Percentiles rank a stretch among this genome's conserved stretches.
These are phyloP conservation scores for Vulpes lagopus DNA, from an alignment of 2,113 vertebrate genomes.

Conservation along the genomic window DNA sequence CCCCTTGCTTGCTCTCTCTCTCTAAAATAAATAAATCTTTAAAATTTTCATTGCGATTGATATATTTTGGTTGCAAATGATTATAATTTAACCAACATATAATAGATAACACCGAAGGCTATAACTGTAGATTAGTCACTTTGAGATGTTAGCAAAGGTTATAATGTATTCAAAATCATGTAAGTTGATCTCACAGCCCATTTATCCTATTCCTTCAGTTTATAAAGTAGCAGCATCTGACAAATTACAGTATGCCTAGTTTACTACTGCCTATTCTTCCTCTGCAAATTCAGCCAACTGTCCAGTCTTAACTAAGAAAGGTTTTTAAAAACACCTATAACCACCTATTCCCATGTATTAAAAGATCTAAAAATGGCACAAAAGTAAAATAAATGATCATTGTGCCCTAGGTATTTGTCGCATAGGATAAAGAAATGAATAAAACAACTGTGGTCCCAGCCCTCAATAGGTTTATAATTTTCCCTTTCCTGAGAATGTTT, in stretches of 20 bases:
- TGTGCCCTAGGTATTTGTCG: neutral
- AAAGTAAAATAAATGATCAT: neutral
- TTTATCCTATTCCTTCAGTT: neutral
- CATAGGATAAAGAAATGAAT: neutral
- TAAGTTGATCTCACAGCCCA: neutral
- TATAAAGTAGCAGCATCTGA: neutral
- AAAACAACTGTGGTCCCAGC: neutral
- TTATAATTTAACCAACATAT: neutral
- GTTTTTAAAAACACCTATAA: neutral
- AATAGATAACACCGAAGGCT: neutral
- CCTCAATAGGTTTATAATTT: neutral
- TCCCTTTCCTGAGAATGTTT: neutral
- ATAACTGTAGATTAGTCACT: neutral
- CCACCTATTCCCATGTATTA: neutral
- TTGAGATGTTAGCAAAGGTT: conserved; percentile 6
- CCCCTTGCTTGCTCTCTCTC: neutral
- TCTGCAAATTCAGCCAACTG: neutral
- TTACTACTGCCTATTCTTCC: neutral
- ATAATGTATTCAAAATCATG: neutral
- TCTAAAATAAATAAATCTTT: neutral
- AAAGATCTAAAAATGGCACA: neutral
- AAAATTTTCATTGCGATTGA: neutral
- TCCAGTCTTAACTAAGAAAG: neutral
- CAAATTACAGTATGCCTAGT: neutral
- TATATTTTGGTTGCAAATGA: neutral